Percentiles rank a stretch among this genome's conserved stretches.
Evolutionary conservation across 2,113 vertebrate genomes (phyloP).

Genomic region (Apistogramma diplotaenia): DNA sequence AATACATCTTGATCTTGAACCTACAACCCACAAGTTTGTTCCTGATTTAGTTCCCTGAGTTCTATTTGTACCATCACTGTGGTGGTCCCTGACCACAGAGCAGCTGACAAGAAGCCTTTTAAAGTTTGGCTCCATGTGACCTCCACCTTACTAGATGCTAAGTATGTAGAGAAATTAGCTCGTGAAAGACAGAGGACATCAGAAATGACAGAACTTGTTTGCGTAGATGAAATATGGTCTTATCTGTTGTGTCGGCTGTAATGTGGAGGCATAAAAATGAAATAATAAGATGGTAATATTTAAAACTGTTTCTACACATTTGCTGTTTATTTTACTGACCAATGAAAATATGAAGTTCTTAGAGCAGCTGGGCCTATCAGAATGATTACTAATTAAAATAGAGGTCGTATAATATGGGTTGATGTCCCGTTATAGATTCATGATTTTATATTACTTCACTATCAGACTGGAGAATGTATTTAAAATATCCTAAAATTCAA

Average conservation of each 20-base stretch:
- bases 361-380: constrained; percentile 6
- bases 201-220: background rate
- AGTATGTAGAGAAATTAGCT: background rate
- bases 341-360: background rate
- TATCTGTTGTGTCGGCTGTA: no score
- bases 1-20: no score
- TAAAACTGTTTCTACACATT: background rate
- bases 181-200: background rate
- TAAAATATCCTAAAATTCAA: constrained; percentile 9
- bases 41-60: no score
- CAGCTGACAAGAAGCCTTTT: background rate
- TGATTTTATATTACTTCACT: constrained; percentile 5
- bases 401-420: no score
- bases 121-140: background rate
- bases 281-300: background rate
- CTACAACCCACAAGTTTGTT: background rate
- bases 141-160: background rate
- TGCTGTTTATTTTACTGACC: background rate
- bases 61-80: background rate
- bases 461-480: background rate
- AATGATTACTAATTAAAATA: no score
- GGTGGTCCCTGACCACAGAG: background rate
- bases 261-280: background rate
- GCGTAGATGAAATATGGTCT: no score
- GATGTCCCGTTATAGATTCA: background rate